Evolutionary conservation across 2,888 invertebrate species (phyloP), one percentile per base, ranked within the genome.

Genomic region (Spicauda simplicius): DNA sequence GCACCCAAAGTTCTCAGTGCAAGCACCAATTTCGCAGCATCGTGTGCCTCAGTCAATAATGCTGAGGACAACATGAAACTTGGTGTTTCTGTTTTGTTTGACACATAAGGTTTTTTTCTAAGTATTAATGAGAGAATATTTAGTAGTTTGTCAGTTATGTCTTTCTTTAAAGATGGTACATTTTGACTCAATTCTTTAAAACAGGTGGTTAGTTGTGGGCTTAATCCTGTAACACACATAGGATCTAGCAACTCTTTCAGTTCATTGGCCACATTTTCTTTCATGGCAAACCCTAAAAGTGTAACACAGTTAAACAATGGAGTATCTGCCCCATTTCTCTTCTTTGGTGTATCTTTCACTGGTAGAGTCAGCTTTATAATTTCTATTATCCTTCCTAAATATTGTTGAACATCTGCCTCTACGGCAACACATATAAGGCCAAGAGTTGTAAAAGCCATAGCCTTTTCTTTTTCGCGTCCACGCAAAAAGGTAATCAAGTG

Each of bases 231-330:
- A 0, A 97, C 96, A 80, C 99, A 95, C 97, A 99, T 98, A 56
- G 97, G 96, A 72, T 98, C 98, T 37, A 99, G 88, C 41, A 99
- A 94, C 68, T 97, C 97, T 68, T 95, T 95, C 0, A 99, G 95
- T 80, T 98, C 97, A 76, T 94, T 93, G 12, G 96, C 95, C 41
- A 98, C 96, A 72, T 95, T 95, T 64, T 96, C 95, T 73, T 97
- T 97, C 66, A 98, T 96, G 0, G 99, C 98, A 81, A 97, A 96
- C 0, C 97, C 97, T 54, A 99, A 88, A 72, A 99, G 94, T 14
- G 98, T 98, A n/a, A 99, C 96, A 87, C 99, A 99, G 65, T 97
- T 97, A 83, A 99, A 99, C 52, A 99, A 96, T 0, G 97, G 96
- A 0, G 98, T 97, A 80, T 99, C 99, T 33, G 96, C 94, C 0